Evolutionary conservation across 2,113 vertebrate genomes (phyloP), one percentile per base, ranked within the genome.

Genomic region (Oryzias melastigma): DNA sequence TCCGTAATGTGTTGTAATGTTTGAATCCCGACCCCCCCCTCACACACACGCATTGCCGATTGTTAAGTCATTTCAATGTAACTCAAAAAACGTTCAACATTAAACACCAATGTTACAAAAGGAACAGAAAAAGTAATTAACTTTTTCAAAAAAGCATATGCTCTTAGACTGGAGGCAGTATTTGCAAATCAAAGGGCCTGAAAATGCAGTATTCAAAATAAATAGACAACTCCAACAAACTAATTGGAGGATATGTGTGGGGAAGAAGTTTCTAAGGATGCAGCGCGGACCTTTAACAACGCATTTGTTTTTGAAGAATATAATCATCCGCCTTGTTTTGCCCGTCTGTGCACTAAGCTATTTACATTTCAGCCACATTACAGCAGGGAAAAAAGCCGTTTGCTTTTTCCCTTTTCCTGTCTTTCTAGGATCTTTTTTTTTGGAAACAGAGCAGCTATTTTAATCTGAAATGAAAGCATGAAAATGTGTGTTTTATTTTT

Each of bases 91-190:
- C 91, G 89, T 87, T 83, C 73, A 54, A 90, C 92, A 93, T 91
- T 93, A 92, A 92, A 91, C 88, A 89, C 85, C 64, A 83, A 89
- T 81, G 89, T 90, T 87, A 93, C 92, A 93, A 92, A 92, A 92
- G 91, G 87, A 92, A 91, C 88, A 89, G 88, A 90, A 90, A 92
- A 92, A 92, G 90, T 91, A 92, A 93, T 93, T 92, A 92, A 90
- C 87, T 92, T 92, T 90, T 89, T 88, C 80, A 84, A 87, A 89
- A 91, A 91, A 86, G 88, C 89, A 74, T 76, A 58, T 85, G 87
- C 88, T 91, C 81, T 88, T 73, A 86, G 86, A 80, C 85, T 87
- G 84, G 78, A 88, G 78, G 86, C 90, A 80, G 89, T 89, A 85
- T 91, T 89, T 86, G 82, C 83, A 76, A 92, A 92, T 93, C 92